Conservation (phyloP, 2,888 invertebrate species). For the Globia sparganii region DNA sequence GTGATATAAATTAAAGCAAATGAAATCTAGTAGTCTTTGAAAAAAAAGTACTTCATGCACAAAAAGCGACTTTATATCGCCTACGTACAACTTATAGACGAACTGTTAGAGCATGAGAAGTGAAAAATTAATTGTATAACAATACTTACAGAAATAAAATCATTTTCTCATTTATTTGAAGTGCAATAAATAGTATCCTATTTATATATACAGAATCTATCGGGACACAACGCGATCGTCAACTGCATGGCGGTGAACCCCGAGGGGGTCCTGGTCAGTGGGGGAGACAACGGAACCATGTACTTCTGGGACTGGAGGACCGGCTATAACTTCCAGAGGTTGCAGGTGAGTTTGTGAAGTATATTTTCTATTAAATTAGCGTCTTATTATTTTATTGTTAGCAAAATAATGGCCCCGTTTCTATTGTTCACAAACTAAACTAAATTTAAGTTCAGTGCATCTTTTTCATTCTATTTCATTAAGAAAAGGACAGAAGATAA, state of each 20-base stretch:
- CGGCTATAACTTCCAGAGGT: conserved; percentile 99
- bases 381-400: background rate
- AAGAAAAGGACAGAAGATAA: too few relatives aligned
- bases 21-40: too few relatives aligned
- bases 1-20: too few relatives aligned
- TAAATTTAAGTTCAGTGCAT: too few relatives aligned
- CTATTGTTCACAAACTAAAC: too few relatives aligned
- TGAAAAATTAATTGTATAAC: too few relatives aligned
- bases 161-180: background rate
- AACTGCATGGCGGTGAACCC: conserved; percentile 98
- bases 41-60: too few relatives aligned
- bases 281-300: conserved; percentile 99
- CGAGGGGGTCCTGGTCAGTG: conserved; percentile 98
- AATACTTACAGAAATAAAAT: background rate
- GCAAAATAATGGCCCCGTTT: too few relatives aligned
- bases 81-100: too few relatives aligned
- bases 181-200: background rate
- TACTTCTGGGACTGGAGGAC: conserved; percentile 99
- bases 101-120: too few relatives aligned
- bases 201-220: conserved; percentile 93
- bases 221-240: conserved; percentile 99
- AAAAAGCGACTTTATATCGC: too few relatives aligned
- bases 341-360: conserved; percentile 89
- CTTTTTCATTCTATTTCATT: too few relatives aligned
- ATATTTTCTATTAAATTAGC: background rate